Evolutionary conservation across 2,113 vertebrate genomes (phyloP).

Genomic region (Heterocephalus glaber): DNA sequence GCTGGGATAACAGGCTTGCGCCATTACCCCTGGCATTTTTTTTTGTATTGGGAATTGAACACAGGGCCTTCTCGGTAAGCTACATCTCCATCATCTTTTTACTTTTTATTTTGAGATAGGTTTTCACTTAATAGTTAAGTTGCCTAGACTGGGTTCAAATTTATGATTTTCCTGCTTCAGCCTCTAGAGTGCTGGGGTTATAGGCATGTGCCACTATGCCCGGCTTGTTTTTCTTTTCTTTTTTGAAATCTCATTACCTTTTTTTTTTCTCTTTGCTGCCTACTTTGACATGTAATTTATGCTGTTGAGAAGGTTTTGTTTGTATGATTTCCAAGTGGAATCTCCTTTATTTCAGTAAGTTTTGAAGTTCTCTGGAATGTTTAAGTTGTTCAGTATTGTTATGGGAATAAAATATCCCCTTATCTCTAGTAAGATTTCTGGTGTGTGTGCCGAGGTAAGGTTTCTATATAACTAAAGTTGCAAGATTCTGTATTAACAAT

Average conservation of each 20-base stretch:
- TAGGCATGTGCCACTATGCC: background rate
- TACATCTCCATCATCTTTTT: background rate
- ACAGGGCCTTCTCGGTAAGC: background rate
- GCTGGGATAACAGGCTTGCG: background rate
- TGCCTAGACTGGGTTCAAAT: background rate
- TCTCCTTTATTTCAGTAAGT: background rate
- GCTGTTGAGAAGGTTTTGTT: background rate
- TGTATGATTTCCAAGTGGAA: constrained; percentile 17
- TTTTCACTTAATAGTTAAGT: background rate
- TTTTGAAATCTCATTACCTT: background rate
- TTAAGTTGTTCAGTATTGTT: constrained; percentile 46
- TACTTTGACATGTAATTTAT: background rate
- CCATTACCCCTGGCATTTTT: background rate
- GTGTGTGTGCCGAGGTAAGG: background rate
- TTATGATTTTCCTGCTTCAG: background rate
- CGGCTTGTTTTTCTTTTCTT: background rate
- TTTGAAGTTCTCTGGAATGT: constrained; percentile 8
- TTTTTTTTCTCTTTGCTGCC: background rate
- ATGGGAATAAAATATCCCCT: background rate
- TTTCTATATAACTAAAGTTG: background rate
- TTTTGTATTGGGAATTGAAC: background rate
- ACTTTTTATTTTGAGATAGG: background rate
- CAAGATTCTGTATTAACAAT: background rate
- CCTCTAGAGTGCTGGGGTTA: background rate
- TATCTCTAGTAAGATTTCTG: background rate